Base-by-base conservation (phyloP, 2,888 invertebrate species). In the Embidobia sp. region DNA sequence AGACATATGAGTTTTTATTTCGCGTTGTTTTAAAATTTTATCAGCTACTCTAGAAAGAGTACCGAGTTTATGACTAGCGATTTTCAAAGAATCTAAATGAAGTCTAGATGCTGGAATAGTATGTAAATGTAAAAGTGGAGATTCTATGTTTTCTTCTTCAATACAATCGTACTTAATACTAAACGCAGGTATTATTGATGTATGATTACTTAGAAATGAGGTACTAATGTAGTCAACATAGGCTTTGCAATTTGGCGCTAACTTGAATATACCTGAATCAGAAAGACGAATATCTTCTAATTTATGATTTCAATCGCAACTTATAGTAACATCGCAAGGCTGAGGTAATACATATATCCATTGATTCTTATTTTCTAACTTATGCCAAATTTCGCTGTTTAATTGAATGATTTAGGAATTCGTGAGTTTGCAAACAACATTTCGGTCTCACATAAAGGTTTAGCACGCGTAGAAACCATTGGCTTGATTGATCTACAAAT, bases 391-490 rank as follows among this genome's bases (percentile, higher is more conserved):
- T n/a, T n/a, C n/a, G n/a, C n/a, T n/a, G n/a, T n/a, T n/a, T n/a
- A 15, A 15, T 48, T 16, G n/a, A 27, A 48, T 8, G 29, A 26
- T 3, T 27, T 27, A 0, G 46, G 46, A 6, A 48, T 16, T 1
- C 16, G 27, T n/a, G 10, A 3, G 16, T 27, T n/a, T n/a, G 46
- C 15, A 16, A 16, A 48, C 1, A 48, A 11, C 1, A 29, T 15
- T 48, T 48, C 29, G 1, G 29, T 48, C 29, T 48, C 46, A 8
- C 46, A 48, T 29, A 48, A n/a, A 29, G 46, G 29, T 29, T 27
- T 48, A 1, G n/a, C 16, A 16, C 11, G 29, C 1, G 46, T 48
- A n/a, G 29, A 27, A 15, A 29, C 27, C 7, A 26, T 46, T 7
- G 46, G 46, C 7, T 26, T 13, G 11, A 15, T 6, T 0, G 46